Conservation (phyloP, 2,797 vertebrate species). For the Furcifer pardalis region DNA sequence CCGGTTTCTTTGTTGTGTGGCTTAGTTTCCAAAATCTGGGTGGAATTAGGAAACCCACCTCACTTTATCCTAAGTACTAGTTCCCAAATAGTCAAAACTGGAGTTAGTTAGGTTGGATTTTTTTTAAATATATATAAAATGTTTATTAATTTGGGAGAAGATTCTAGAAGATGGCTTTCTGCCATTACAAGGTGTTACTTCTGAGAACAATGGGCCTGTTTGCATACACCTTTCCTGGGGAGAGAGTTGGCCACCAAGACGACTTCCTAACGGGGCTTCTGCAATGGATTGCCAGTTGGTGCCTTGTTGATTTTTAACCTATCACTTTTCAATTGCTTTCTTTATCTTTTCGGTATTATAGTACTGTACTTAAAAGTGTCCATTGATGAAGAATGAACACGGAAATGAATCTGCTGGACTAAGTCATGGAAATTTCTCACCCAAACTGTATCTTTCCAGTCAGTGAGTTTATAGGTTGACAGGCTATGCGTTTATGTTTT, state of each 20-base stretch:
- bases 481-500: slow-evolving; percentile 43
- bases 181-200: neutral
- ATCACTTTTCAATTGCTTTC: slow-evolving; percentile 63
- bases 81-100: slow-evolving; percentile 9
- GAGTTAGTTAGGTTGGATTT: neutral
- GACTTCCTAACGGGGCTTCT: slow-evolving; percentile 40
- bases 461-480: slow-evolving; percentile 61
- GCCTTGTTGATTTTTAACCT: slow-evolving; percentile 37
- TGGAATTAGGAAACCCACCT: neutral
- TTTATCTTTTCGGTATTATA: slow-evolving; percentile 44
- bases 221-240: slow-evolving; percentile 12
- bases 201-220: slow-evolving; percentile 14
- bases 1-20: neutral
- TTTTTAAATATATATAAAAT: no score
- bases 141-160: neutral
- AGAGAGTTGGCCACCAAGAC: slow-evolving; percentile 8
- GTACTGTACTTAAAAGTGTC: slow-evolving; percentile 62
- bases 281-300: slow-evolving; percentile 24
- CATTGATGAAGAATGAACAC: slow-evolving; percentile 61
- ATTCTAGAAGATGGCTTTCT: neutral
- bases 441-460: slow-evolving; percentile 64
- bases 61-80: neutral
- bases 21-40: slow-evolving; percentile 17
- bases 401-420: slow-evolving; percentile 59
- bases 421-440: slow-evolving; percentile 66